Percentiles rank a stretch among this genome's conserved stretches.
These are phyloP conservation scores for Paraplagusia blochii DNA, from an alignment of 2,113 vertebrate genomes.

Conservation along the genomic window DNA sequence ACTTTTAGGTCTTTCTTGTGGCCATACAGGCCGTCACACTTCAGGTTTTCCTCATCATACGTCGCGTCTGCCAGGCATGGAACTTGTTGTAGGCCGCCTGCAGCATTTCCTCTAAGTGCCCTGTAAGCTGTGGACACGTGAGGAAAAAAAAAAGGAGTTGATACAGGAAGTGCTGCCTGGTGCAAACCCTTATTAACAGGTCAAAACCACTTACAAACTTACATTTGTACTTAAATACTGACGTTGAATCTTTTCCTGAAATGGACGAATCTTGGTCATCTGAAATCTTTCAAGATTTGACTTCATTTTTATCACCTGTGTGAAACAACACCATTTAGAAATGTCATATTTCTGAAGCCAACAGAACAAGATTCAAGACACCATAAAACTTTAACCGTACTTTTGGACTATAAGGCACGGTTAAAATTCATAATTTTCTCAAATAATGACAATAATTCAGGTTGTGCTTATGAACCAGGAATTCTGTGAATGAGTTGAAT, in stretches of 20 bases:
- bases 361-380: no score
- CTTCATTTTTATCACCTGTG: conserved; percentile 92
- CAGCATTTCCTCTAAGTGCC: conserved; percentile 97
- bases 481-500: no score
- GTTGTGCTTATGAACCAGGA: no score
- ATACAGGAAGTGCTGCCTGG: neutral
- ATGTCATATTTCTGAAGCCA: no score
- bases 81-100: conserved; percentile 96
- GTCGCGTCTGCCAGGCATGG: conserved; percentile 92
- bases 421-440: no score
- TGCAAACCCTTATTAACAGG: neutral
- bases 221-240: conserved; percentile 97
- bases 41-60: conserved; percentile 97
- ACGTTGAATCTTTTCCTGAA: conserved; percentile 94
- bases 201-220: conserved; percentile 63
- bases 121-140: conserved; percentile 80
- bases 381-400: no score
- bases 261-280: conserved; percentile 91
- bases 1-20: conserved; percentile 28
- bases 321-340: neutral
- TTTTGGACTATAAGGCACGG: no score
- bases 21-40: conserved; percentile 22
- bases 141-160: conserved; percentile 14
- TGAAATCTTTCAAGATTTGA: conserved; percentile 96
- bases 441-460: no score